phyloP scores from a whole-genome alignment of 2,888 invertebrate genomes.

The Boloria euphrosyne region DNA sequence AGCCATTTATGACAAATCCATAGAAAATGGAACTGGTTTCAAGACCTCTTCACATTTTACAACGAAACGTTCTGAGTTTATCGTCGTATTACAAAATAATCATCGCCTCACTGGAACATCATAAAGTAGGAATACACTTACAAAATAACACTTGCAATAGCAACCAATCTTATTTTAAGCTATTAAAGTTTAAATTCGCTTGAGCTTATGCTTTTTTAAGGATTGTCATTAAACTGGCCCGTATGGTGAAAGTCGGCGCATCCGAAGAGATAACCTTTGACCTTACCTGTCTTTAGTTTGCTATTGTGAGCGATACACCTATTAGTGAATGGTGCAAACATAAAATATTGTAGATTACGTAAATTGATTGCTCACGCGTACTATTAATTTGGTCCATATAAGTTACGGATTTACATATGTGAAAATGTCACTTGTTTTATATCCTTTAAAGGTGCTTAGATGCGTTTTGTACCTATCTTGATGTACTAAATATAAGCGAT shows the following conservation, averaged over 20 bases:
- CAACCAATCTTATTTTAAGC: background rate
- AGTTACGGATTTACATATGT: constrained; percentile 27
- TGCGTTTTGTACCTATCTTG: constrained; percentile 27
- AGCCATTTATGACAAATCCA: constrained; percentile 16
- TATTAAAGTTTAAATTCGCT: constrained; percentile 40
- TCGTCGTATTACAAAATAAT: constrained; percentile 45
- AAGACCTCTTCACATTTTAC: constrained; percentile 37
- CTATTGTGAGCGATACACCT: constrained; percentile 69
- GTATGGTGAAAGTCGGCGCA: constrained; percentile 74
- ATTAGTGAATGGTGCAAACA: constrained; percentile 50
- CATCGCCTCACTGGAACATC: constrained; percentile 42
- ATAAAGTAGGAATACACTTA: constrained; percentile 42
- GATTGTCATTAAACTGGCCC: constrained; percentile 45
- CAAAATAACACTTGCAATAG: constrained; percentile 14
- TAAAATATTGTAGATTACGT: constrained; percentile 41
- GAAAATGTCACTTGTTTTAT: constrained; percentile 33
- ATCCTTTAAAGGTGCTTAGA: constrained; percentile 9
- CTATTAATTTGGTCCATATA: constrained; percentile 39
- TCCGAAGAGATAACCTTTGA: constrained; percentile 73
- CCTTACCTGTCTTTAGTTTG: constrained; percentile 64
- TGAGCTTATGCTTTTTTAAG: constrained; percentile 11
- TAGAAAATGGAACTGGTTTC: constrained; percentile 30
- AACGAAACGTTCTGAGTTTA: constrained; percentile 41
- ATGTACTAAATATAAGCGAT: background rate
- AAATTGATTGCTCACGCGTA: constrained; percentile 34